These are phyloP conservation scores for Dasyurus viverrinus DNA, from an alignment of 2,113 vertebrate genomes.

Conservation along the genomic window DNA sequence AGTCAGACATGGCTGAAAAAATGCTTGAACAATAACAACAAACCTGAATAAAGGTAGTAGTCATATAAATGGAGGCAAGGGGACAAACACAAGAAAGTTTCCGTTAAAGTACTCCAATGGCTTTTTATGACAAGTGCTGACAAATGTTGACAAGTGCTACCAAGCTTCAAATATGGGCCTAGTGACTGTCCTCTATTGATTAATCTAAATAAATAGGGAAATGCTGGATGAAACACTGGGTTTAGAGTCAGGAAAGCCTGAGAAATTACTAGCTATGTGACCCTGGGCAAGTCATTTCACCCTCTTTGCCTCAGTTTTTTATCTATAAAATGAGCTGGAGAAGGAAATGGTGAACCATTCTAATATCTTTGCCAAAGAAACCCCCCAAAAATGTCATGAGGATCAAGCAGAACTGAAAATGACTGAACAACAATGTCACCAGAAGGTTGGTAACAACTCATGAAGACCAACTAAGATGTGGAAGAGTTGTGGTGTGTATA, in stretches of 20 bases:
- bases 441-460: not conserved
- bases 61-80: not conserved
- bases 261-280: not conserved
- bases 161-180: not conserved
- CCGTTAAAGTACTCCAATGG: not conserved
- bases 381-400: not conserved
- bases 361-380: not conserved
- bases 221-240: not conserved
- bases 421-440: not conserved
- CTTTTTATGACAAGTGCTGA: not conserved
- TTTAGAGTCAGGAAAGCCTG: not conserved
- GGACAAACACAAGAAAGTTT: not conserved
- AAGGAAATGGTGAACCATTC: not conserved
- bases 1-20: too few relatives aligned
- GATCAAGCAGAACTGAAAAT: not conserved
- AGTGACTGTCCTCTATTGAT: not conserved
- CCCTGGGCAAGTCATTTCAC: not conserved
- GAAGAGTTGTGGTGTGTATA: not conserved
- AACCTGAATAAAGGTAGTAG: not conserved
- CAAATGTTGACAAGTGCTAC: not conserved
- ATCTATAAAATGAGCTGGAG: not conserved
- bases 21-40: too few relatives aligned
- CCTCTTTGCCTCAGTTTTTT: not conserved
- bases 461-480: not conserved
- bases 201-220: not conserved